A percentile compares a stretch with the other conserved stretches of the same genome.
Evolutionary conservation across 2,888 invertebrate genomes (phyloP).

Genomic region (Agrilus mali): DNA sequence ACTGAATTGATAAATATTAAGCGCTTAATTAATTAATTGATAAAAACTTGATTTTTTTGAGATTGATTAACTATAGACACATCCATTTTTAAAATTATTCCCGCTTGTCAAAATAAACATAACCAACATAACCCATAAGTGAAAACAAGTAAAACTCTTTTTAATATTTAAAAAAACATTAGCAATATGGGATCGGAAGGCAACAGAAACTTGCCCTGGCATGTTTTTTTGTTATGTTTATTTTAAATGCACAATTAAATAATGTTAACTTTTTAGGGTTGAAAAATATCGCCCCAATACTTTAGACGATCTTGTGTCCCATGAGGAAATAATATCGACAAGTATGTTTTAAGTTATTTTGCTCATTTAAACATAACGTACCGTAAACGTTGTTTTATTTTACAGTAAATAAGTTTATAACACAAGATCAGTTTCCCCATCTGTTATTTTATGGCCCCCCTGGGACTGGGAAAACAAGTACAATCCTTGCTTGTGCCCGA

Average conservation of each 20-base stretch:
- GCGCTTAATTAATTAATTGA: too few relatives aligned
- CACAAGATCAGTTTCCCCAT: slow-evolving; percentile 88
- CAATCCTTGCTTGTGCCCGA: slow-evolving; percentile 89
- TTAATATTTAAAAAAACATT: too few relatives aligned
- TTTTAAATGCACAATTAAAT: not conserved
- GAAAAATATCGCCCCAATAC: slow-evolving; percentile 94
- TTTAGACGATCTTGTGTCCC: slow-evolving; percentile 89
- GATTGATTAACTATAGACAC: too few relatives aligned
- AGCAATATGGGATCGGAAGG: too few relatives aligned
- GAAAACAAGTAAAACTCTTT: too few relatives aligned
- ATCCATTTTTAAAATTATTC: too few relatives aligned
- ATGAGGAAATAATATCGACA: slow-evolving; percentile 92
- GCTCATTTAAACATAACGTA: slow-evolving; percentile 14
- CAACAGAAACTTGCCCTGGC: not conserved
- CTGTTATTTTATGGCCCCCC: slow-evolving; percentile 96
- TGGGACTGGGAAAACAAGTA: slow-evolving; percentile 96
- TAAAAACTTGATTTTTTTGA: too few relatives aligned
- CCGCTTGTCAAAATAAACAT: too few relatives aligned
- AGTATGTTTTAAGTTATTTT: slow-evolving; percentile 43
- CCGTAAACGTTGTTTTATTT: slow-evolving; percentile 11
- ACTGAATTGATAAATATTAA: too few relatives aligned
- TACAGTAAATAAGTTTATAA: slow-evolving; percentile 75
- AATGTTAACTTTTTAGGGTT: slow-evolving; percentile 54
- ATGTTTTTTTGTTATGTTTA: slow-evolving; percentile 6
- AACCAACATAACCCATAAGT: too few relatives aligned